Conservation (phyloP, 2,888 invertebrate species). For the Torymus texanus region DNA sequence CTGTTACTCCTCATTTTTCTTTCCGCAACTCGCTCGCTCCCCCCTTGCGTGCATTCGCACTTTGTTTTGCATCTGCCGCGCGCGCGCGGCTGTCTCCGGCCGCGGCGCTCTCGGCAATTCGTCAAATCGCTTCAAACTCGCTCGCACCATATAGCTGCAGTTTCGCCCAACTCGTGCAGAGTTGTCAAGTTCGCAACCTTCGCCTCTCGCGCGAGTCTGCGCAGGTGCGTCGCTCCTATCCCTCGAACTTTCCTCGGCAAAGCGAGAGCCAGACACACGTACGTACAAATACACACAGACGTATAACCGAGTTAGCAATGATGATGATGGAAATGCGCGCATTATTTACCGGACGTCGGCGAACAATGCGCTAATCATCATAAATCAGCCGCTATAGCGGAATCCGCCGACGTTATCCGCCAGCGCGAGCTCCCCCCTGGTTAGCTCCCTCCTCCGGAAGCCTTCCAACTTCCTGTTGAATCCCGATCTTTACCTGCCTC, state of each 20-base stretch:
- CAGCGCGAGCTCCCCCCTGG: slow-evolving; percentile 10
- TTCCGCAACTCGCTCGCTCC: slow-evolving; percentile 6
- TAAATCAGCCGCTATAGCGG: slow-evolving; percentile 65
- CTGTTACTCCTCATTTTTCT: slow-evolving; percentile 1
- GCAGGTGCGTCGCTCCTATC: neutral
- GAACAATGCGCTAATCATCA: slow-evolving; percentile 68
- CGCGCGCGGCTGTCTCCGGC: neutral
- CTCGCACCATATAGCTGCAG: slow-evolving; percentile 21
- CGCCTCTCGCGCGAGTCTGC: neutral
- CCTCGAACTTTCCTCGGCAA: no score
- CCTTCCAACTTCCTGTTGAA: slow-evolving; percentile 66
- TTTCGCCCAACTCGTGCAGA: slow-evolving; percentile 58
- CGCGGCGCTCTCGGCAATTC: slow-evolving; percentile 55
- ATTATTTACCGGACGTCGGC: slow-evolving; percentile 67
- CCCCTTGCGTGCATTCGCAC: slow-evolving; percentile 12
- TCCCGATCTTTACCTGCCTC: slow-evolving; percentile 52
- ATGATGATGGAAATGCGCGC: slow-evolving; percentile 65
- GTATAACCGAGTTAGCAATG: slow-evolving; percentile 57
- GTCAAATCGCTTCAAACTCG: slow-evolving; percentile 58
- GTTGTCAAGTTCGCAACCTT: slow-evolving; percentile 22
- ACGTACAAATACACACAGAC: neutral
- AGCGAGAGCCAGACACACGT: slow-evolving; percentile 7
- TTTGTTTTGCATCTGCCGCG: slow-evolving; percentile 35
- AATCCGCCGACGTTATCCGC: slow-evolving; percentile 60
- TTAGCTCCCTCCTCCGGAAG: slow-evolving; percentile 57